Evolutionary conservation across 2,888 invertebrate genomes (phyloP).

Genomic region (Neuroscelio doddi): DNA sequence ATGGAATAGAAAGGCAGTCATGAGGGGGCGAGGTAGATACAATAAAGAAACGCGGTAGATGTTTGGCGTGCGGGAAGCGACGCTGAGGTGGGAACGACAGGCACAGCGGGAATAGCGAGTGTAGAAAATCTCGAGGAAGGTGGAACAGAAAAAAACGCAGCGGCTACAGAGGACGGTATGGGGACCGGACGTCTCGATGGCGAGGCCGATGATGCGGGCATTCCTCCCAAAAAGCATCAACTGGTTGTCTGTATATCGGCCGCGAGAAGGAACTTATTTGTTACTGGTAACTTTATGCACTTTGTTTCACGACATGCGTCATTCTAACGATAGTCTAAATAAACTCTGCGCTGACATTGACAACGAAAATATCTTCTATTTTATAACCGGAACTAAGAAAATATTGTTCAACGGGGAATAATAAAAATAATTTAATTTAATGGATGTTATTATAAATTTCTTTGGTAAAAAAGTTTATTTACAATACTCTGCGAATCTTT

Average conservation of each 20-base stretch:
- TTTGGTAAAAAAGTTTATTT: too few species aligned
- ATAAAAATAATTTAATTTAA: too few species aligned
- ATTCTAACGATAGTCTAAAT: too few species aligned
- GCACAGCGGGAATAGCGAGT: conserved; percentile 82
- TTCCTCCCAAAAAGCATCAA: conserved; percentile 61
- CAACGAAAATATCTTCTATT: too few species aligned
- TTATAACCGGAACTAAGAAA: too few species aligned
- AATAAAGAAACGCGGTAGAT: conserved; percentile 23
- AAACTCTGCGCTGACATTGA: too few species aligned
- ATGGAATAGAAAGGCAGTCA: not conserved
- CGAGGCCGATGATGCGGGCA: conserved; percentile 69
- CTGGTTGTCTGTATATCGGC: conserved; percentile 56
- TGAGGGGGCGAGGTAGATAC: conserved; percentile 1
- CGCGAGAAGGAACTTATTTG: conserved; percentile 76
- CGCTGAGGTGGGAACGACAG: conserved; percentile 74
- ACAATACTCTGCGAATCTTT: too few species aligned
- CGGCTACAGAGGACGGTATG: conserved; percentile 79
- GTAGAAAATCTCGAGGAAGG: conserved; percentile 88
- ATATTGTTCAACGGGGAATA: too few species aligned
- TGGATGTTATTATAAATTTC: too few species aligned
- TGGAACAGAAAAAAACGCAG: conserved; percentile 76
- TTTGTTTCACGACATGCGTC: not conserved
- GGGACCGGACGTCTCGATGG: conserved; percentile 79
- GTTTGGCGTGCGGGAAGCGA: conserved; percentile 65
- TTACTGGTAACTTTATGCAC: conserved; percentile 74